Conservation (phyloP, 2,888 invertebrate genomes). For the Drosophila algonquin region DNA sequence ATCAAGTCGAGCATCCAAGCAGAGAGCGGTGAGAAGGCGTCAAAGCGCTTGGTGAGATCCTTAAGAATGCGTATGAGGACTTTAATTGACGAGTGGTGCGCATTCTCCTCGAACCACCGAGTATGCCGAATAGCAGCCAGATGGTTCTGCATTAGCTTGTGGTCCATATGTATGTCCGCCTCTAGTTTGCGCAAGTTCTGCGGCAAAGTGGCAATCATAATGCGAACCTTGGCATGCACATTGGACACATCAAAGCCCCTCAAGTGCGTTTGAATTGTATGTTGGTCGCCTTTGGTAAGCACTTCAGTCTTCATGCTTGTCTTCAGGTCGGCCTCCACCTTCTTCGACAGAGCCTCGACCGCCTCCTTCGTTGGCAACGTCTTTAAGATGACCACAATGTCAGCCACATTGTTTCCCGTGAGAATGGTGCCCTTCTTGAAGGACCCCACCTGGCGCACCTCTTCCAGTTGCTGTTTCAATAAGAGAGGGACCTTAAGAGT, state of each 20-base stretch:
- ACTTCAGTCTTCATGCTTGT: slow-evolving; percentile 87
- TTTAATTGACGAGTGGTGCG: slow-evolving; percentile 98
- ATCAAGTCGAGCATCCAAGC: slow-evolving; percentile 98
- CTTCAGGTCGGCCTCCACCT: slow-evolving; percentile 93
- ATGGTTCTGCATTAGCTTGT: slow-evolving; percentile 93
- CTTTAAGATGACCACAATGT: slow-evolving; percentile 98
- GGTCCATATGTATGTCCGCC: slow-evolving; percentile 91
- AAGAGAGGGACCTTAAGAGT: slow-evolving; percentile 7
- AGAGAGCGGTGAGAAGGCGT: slow-evolving; percentile 94
- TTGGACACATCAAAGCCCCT: slow-evolving; percentile 95
- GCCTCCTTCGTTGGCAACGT: slow-evolving; percentile 98
- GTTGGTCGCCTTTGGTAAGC: slow-evolving; percentile 86
- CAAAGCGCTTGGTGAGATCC: slow-evolving; percentile 94
- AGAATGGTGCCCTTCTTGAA: slow-evolving; percentile 99
- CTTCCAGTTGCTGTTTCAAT: slow-evolving; percentile 90
- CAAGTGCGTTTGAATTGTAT: slow-evolving; percentile 86
- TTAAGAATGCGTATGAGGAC: slow-evolving; percentile 96
- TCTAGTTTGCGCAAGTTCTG: slow-evolving; percentile 97
- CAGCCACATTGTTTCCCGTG: slow-evolving; percentile 96
- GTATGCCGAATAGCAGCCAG: slow-evolving; percentile 97
- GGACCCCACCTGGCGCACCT: slow-evolving; percentile 98
- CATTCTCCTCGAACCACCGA: slow-evolving; percentile 99
- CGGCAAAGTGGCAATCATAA: slow-evolving; percentile 96
- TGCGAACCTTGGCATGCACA: slow-evolving; percentile 92
- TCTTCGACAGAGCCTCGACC: slow-evolving; percentile 94